These are phyloP conservation scores for Synanthedon myopaeformis DNA, from an alignment of 2,888 invertebrate species.

Conservation along the genomic window DNA sequence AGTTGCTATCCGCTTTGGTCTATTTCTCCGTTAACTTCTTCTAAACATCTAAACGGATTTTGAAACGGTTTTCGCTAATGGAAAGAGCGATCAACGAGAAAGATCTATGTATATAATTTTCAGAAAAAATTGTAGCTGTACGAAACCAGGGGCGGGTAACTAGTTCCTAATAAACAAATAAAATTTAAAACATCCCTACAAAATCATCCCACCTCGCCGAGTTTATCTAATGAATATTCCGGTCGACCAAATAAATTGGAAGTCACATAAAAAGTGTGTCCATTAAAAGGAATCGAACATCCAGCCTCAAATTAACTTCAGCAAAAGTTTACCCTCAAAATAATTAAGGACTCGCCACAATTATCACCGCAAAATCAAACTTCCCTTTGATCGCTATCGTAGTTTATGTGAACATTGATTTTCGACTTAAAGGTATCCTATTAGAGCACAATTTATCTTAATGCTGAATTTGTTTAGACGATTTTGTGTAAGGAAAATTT, in stretches of 20 bases:
- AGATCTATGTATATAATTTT: too few relatives aligned
- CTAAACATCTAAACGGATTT: too few relatives aligned
- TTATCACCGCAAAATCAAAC: conserved; percentile 69
- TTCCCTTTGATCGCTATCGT: conserved; percentile 60
- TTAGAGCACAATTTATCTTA: conserved; percentile 27
- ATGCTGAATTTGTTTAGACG: conserved; percentile 23
- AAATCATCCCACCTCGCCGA: conserved; percentile 22
- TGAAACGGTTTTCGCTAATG: too few relatives aligned
- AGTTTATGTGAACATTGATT: conserved; percentile 24
- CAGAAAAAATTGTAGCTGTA: too few relatives aligned
- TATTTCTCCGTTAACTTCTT: too few relatives aligned
- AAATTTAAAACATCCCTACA: background rate
- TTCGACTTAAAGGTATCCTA: conserved; percentile 23
- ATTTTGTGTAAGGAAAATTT: conserved; percentile 49
- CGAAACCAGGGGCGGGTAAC: too few relatives aligned
- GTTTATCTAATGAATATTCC: conserved; percentile 53
- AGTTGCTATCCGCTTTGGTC: too few relatives aligned
- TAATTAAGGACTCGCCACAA: conserved; percentile 70
- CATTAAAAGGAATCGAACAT: conserved; percentile 64
- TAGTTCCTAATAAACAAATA: too few relatives aligned
- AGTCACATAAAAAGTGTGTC: conserved; percentile 63
- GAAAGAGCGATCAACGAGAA: too few relatives aligned
- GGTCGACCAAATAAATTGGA: conserved; percentile 61
- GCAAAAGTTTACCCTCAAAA: conserved; percentile 69
- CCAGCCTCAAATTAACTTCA: conserved; percentile 63